Percentiles rank a stretch among this genome's conserved stretches.
These are phyloP conservation scores for Genyomyrus donnyi DNA, from an alignment of 2,113 vertebrate species.

Conservation along the genomic window DNA sequence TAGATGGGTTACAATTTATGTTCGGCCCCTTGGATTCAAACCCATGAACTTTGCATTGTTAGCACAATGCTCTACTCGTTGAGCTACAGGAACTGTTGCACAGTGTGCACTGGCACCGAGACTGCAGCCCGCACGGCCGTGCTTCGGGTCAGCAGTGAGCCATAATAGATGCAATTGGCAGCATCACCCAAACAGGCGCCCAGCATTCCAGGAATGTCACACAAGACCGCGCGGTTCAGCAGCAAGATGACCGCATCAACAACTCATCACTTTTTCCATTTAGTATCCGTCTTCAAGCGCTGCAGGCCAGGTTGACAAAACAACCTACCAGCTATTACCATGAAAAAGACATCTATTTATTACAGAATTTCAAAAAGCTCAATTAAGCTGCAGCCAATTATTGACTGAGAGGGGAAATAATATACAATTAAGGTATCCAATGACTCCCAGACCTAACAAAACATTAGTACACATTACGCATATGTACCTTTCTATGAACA, in stretches of 20 bases:
- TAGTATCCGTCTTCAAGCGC: not conserved
- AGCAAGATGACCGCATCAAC: not conserved
- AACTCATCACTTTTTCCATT: not conserved
- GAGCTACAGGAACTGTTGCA: not conserved
- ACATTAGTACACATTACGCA: not conserved
- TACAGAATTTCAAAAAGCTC: not conserved
- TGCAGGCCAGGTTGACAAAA: not conserved
- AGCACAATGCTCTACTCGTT: not conserved
- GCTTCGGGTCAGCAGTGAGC: not conserved
- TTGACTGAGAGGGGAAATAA: not conserved
- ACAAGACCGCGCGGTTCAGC: not conserved
- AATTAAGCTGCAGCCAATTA: not conserved
- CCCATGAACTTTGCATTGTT: not conserved
- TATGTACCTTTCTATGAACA: not conserved
- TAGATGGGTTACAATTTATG: not conserved
- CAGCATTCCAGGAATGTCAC: not conserved
- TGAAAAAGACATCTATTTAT: not conserved
- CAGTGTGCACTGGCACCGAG: not conserved
- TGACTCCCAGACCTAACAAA: not conserved
- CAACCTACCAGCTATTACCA: not conserved
- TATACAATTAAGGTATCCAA: not conserved
- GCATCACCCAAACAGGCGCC: not conserved
- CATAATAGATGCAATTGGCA: not conserved
- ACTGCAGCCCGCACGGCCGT: not conserved
- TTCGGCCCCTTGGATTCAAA: not conserved